These are phyloP conservation scores for Lydus trimaculatus DNA, from an alignment of 2,888 invertebrate species.

Conservation along the genomic window DNA sequence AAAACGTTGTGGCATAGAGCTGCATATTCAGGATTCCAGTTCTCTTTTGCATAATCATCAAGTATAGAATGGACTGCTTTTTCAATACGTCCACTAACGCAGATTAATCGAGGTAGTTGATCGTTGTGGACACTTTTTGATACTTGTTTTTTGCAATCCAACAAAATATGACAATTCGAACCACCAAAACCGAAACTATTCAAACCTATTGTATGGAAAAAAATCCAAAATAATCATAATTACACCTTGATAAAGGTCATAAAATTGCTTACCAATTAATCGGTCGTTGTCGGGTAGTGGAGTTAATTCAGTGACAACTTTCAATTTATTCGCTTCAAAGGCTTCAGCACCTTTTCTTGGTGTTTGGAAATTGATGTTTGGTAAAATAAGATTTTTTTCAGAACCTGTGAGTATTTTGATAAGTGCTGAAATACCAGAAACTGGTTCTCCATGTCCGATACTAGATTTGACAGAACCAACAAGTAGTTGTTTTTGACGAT, in stretches of 20 bases:
- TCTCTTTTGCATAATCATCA: constrained; percentile 66
- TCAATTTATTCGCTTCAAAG: constrained; percentile 20
- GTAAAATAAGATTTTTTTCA: constrained; percentile 63
- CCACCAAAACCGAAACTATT: constrained; percentile 80
- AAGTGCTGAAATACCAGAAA: constrained; percentile 80
- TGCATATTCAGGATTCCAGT: constrained; percentile 33
- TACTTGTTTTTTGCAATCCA: constrained; percentile 57
- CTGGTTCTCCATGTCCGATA: constrained; percentile 91
- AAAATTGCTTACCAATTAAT: constrained; percentile 27
- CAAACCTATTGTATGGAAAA: constrained; percentile 62
- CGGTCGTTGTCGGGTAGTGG: constrained; percentile 61
- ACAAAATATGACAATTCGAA: constrained; percentile 62
- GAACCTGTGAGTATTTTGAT: constrained; percentile 63
- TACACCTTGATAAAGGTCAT: too few relatives aligned
- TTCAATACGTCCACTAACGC: constrained; percentile 41
- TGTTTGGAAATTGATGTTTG: constrained; percentile 65
- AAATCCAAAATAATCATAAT: background rate
- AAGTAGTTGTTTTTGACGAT: constrained; percentile 71
- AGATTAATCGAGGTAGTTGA: constrained; percentile 57
- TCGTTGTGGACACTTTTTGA: constrained; percentile 51
- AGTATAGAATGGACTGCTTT: constrained; percentile 72
- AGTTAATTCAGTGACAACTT: constrained; percentile 62
- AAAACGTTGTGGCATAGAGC: constrained; percentile 38
- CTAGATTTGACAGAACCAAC: constrained; percentile 95
- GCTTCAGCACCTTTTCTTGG: constrained; percentile 51